Base-by-base conservation (phyloP, 2,888 invertebrate species). In the Apoda limacodes region DNA sequence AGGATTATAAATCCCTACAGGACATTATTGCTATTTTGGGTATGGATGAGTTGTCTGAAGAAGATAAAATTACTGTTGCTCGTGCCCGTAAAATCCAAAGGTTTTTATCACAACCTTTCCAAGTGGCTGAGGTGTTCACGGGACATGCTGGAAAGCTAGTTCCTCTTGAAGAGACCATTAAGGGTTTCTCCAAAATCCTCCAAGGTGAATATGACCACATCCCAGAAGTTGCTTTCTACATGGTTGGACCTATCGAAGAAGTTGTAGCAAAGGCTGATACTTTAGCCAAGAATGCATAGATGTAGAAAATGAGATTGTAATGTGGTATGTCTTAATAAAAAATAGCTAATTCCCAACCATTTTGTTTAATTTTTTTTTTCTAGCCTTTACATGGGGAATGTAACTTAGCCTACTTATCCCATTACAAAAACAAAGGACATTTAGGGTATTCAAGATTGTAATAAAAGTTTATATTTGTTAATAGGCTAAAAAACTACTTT, bases 1-100 rank as follows among this genome's bases (percentile, higher is more conserved):
- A 95, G 51, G 90, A 88, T 62, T 87, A 88, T 74, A 88, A 88
- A 57, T 88, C 88, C 0, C 83, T 88, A 21, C 76, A 78, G 52
- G 95, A 96, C 80, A 95, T 96, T 68, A 95, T 96, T 78, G 95
- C 95, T 50, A 95, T 95, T 78, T 80, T 95, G 82, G 95, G 95
- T 85, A 75, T 76, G 75, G 75, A 76, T 51, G 95, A 94, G 54
- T 86, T 96, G 83, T 95, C 95, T 52, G 95, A 96, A 70, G 95
- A 96, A 69, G 95, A 96, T 74, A 95, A 95, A 71, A 76, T 95
- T 60, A 94, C 93, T 19, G 95, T 96, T 15, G 85, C 94, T n/a
- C 88, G 95, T 55, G 95, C 95, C 29, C 88, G 95, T 56, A 96
- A 95, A 82, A 95, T 96, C 72, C 95, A 96, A 78, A 88, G 89